Evolutionary conservation across 64 coral and sea anemone species (phyloP).

Genomic region (Porites australiensis): DNA sequence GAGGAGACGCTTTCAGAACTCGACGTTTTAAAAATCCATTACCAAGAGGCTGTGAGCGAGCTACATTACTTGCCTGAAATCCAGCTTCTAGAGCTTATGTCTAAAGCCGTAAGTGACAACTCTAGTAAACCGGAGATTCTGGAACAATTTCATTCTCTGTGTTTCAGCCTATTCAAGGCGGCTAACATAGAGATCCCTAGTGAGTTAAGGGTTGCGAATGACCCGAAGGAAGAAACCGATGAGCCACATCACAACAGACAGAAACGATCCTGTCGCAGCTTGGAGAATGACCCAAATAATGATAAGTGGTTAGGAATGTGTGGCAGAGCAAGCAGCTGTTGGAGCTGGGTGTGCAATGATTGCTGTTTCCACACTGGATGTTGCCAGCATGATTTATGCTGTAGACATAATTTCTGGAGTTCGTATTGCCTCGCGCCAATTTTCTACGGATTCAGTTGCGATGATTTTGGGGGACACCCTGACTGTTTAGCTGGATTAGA

Average conservation of each 20-base stretch:
- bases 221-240: too few species aligned
- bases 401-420: neutral
- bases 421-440: neutral
- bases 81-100: neutral
- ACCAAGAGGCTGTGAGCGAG: neutral
- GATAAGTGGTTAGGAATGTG: slow-evolving; percentile 50
- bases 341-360: slow-evolving; percentile 23
- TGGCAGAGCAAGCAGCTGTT: slow-evolving; percentile 9
- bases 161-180: neutral
- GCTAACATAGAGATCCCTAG: too few species aligned
- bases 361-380: slow-evolving; percentile 49
- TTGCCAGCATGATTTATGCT: slow-evolving; percentile 46
- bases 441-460: neutral
- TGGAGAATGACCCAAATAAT: slow-evolving; percentile 21
- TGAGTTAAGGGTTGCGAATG: too few species aligned
- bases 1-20: neutral
- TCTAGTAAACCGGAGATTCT: neutral
- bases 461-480: slow-evolving; percentile 2
- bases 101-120: neutral
- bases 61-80: neutral
- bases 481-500: neutral
- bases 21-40: neutral
- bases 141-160: slow-evolving; percentile 18
- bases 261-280: neutral
- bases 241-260: neutral